Evolutionary conservation across 2,113 vertebrate genomes (phyloP).

Genomic region (Urocolius indicus): DNA sequence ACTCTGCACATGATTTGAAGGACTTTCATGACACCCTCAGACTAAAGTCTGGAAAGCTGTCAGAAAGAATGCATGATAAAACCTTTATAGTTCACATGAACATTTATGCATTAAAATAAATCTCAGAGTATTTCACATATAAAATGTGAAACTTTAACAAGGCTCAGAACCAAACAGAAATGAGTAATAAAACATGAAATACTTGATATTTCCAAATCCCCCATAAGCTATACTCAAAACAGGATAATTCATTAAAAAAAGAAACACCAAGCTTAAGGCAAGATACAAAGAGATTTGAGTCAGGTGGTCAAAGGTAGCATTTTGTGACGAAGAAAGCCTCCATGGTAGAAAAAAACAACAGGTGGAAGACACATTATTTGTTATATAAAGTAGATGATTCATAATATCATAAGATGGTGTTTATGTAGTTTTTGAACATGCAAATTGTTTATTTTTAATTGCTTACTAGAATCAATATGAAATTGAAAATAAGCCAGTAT

Average conservation of each 20-base stretch:
- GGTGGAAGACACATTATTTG: not conserved
- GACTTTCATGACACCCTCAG: not conserved
- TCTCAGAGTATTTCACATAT: not conserved
- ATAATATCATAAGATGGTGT: not conserved
- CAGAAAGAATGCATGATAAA: not conserved
- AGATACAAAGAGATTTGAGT: not conserved
- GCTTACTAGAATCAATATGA: not conserved
- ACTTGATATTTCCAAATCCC: not conserved
- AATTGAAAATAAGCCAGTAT: conserved; percentile 6
- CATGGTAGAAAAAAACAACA: not conserved
- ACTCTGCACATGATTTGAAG: not conserved
- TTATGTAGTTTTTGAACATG: not conserved
- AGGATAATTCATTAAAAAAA: not conserved
- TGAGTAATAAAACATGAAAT: not conserved
- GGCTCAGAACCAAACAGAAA: not conserved
- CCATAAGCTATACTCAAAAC: not conserved
- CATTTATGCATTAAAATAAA: not conserved
- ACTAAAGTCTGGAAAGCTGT: not conserved
- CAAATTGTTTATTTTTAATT: conserved; percentile 34
- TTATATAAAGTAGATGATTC: not conserved
- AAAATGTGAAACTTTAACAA: not conserved
- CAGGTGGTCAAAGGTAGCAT: not conserved
- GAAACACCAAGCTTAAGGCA: not conserved
- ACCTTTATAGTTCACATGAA: not conserved
- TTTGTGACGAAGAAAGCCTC: not conserved